Evolutionary conservation across 2,113 vertebrate species (phyloP).

Genomic region (Thunnus thynnus): DNA sequence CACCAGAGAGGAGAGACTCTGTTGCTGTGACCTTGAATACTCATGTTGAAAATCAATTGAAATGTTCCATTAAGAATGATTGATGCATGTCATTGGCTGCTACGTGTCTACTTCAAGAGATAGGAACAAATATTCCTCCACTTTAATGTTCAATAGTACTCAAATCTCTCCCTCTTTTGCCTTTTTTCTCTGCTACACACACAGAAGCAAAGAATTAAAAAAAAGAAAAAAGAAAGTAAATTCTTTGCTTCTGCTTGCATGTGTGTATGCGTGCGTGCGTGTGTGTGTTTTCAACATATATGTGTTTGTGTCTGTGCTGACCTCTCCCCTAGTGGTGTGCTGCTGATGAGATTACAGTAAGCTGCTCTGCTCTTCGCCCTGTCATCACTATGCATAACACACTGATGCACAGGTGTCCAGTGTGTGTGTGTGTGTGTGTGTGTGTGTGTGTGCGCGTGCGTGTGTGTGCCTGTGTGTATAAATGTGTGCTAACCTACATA

Average conservation of each 20-base stretch:
- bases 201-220: background rate
- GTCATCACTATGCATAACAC: conserved; percentile 62
- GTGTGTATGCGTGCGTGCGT: background rate
- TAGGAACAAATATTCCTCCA: conserved; percentile 65
- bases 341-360: conserved; percentile 78
- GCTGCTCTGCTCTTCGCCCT: conserved; percentile 63
- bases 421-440: conserved; percentile 1
- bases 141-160: conserved; percentile 69
- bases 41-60: conserved; percentile 76
- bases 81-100: conserved; percentile 76
- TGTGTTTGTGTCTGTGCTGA: conserved; percentile 31
- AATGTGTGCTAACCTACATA: conserved; percentile 38
- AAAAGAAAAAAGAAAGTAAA: too few species aligned
- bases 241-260: background rate
- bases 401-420: conserved; percentile 57
- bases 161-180: conserved; percentile 35
- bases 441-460: conserved; percentile 17
- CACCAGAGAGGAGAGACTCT: conserved; percentile 16
- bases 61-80: conserved; percentile 81
- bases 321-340: conserved; percentile 67
- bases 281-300: background rate
- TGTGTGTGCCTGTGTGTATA: background rate
- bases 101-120: conserved; percentile 62
- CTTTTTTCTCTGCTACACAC: background rate
- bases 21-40: conserved; percentile 78